Evolutionary conservation across 2,888 invertebrate genomes (phyloP).

Genomic region (Sepioteuthis lessoniana): DNA sequence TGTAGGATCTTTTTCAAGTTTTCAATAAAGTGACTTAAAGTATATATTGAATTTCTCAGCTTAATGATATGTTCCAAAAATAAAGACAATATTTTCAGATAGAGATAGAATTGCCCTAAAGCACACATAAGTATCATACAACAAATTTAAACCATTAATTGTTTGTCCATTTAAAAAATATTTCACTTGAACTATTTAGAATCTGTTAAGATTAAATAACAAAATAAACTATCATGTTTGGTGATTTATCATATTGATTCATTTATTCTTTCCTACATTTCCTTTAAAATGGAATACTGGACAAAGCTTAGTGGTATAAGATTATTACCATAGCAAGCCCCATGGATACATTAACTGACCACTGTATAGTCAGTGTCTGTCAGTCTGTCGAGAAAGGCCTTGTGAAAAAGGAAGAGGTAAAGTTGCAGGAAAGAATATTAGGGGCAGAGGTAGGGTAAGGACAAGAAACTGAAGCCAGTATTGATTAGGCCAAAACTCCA

Average conservation of each 20-base stretch:
- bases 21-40: too few species aligned
- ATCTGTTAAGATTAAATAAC: background rate
- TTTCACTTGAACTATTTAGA: background rate
- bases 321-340: constrained; percentile 21
- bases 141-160: background rate
- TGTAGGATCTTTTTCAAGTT: too few species aligned
- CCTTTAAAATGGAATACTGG: background rate
- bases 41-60: too few species aligned
- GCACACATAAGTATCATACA: background rate
- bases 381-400: background rate
- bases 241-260: background rate
- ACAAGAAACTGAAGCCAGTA: constrained; percentile 41
- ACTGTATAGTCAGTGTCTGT: constrained; percentile 20
- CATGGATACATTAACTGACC: constrained; percentile 1
- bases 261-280: background rate
- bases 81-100: background rate
- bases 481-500: constrained; percentile 42
- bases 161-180: background rate
- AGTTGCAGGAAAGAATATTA: background rate
- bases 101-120: background rate
- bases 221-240: background rate
- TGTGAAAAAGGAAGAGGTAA: background rate
- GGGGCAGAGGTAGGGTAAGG: constrained; percentile 2
- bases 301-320: background rate
- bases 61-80: too few species aligned